Evolutionary conservation across 2,797 vertebrate genomes (phyloP).

Genomic region (Etheostoma nigrum): DNA sequence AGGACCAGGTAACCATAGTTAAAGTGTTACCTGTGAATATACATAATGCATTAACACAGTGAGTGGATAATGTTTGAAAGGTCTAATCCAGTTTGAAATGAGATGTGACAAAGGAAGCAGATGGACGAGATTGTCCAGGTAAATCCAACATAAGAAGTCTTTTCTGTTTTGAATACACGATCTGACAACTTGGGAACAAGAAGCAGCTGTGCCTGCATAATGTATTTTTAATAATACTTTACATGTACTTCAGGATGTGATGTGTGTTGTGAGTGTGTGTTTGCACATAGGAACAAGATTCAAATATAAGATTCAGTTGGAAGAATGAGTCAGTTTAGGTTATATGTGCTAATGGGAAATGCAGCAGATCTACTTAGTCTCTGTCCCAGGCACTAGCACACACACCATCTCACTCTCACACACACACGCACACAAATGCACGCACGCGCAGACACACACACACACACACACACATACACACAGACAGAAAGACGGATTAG

Average conservation of each 20-base stretch:
- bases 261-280: neutral
- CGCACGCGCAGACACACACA: neutral
- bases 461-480: neutral
- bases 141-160: too few relatives aligned
- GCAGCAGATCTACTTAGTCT: neutral
- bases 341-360: neutral
- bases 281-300: neutral
- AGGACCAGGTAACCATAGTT: too few relatives aligned
- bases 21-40: too few relatives aligned
- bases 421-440: neutral
- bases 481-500: neutral
- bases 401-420: too few relatives aligned
- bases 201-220: conserved; percentile 28
- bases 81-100: too few relatives aligned
- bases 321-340: neutral
- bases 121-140: too few relatives aligned
- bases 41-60: too few relatives aligned
- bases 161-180: too few relatives aligned
- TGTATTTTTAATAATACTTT: conserved; percentile 12
- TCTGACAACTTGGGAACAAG: conserved; percentile 6
- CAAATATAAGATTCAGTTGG: neutral
- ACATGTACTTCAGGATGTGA: conserved; percentile 7
- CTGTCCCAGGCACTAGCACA: neutral
- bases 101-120: too few relatives aligned
- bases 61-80: too few relatives aligned